A percentile compares a stretch with the other conserved stretches of the same genome.
These are phyloP conservation scores for Eristalinus aeneus DNA, from an alignment of 2,888 invertebrate species.

Conservation along the genomic window DNA sequence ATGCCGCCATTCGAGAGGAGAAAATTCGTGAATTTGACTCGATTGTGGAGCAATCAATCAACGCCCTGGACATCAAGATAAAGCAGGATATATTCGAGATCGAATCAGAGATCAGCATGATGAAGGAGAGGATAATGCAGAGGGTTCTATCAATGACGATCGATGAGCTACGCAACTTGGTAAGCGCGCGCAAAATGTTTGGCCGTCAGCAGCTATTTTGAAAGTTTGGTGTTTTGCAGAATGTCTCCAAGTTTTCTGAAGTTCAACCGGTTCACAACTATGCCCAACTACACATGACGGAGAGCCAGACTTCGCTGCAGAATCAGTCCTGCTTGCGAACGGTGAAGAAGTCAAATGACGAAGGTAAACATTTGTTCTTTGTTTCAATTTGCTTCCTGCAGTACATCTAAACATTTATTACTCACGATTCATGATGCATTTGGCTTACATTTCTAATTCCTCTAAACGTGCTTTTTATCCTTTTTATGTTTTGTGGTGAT, in stretches of 20 bases:
- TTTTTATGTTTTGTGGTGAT: conserved; percentile 33
- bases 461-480: conserved; percentile 30
- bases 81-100: conserved; percentile 56
- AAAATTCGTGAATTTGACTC: conserved; percentile 77
- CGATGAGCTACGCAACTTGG: conserved; percentile 75
- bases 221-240: conserved; percentile 14
- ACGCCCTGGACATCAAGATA: conserved; percentile 73
- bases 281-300: background rate
- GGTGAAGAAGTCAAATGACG: conserved; percentile 57
- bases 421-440: conserved; percentile 17
- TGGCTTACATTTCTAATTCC: conserved; percentile 25
- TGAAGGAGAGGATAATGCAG: conserved; percentile 60
- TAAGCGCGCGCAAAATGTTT: conserved; percentile 41
- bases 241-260: conserved; percentile 49
- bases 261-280: conserved; percentile 16
- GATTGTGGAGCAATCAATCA: conserved; percentile 74
- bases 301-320: conserved; percentile 26
- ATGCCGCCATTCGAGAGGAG: conserved; percentile 78
- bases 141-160: conserved; percentile 76
- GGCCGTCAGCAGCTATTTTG: background rate
- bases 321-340: conserved; percentile 55
- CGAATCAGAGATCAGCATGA: conserved; percentile 31
- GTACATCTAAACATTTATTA: conserved; percentile 5
- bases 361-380: conserved; percentile 40
- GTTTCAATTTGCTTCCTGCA: background rate